phyloP scores from a whole-genome alignment of 2,888 invertebrate species.

The Tenthredo distinguenda region DNA sequence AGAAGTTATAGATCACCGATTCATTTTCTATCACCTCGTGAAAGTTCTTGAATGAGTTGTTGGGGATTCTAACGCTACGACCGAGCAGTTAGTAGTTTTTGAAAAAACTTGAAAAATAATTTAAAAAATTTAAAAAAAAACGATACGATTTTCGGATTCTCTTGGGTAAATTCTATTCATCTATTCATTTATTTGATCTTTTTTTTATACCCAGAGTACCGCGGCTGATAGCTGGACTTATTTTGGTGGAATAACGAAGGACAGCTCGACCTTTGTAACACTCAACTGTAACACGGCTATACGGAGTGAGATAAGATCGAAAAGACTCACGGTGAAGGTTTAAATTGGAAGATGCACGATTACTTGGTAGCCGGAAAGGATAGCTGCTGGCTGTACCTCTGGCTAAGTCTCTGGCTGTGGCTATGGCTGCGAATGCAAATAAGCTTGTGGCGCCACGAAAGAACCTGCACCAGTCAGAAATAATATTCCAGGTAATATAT shows the following conservation, averaged over 20 bases:
- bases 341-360: conserved; percentile 69
- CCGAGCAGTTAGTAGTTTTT: neutral
- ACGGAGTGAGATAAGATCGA: conserved; percentile 55
- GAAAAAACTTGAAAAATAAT: neutral
- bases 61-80: neutral
- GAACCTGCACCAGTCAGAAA: conserved; percentile 45
- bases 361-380: conserved; percentile 60
- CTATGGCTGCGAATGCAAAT: conserved; percentile 61
- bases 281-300: conserved; percentile 42
- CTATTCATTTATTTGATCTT: neutral
- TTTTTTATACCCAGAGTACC: neutral
- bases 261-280: conserved; percentile 45
- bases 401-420: conserved; percentile 28
- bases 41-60: conserved; percentile 27
- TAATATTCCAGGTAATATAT: conserved; percentile 60
- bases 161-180: neutral
- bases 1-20: conserved; percentile 29
- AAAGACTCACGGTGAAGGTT: conserved; percentile 55
- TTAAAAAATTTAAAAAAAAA: neutral
- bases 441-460: conserved; percentile 43
- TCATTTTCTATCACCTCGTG: conserved; percentile 17
- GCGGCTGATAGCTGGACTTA: neutral
- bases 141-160: neutral
- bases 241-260: conserved; percentile 45
- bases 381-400: conserved; percentile 31